Evolutionary conservation across 2,797 vertebrate species (phyloP).

Genomic region (Setipinna tenuifilis): DNA sequence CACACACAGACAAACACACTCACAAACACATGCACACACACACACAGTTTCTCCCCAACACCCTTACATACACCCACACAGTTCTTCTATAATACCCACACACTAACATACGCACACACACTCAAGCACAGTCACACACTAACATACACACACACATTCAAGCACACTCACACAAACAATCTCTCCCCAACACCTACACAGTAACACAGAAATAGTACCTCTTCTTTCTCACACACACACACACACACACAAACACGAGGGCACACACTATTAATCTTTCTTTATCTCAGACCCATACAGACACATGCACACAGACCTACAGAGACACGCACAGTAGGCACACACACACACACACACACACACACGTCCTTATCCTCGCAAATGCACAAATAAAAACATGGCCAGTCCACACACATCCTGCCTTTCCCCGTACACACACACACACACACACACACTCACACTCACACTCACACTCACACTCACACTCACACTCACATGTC

Average conservation of each 20-base stretch:
- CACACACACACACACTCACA: neutral
- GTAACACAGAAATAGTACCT: neutral
- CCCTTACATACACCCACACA: neutral
- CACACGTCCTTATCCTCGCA: neutral
- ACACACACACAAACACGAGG: too few species aligned
- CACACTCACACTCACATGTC: neutral
- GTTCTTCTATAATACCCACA: neutral
- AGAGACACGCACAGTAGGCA: neutral
- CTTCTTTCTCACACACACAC: too few species aligned
- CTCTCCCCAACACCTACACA: neutral
- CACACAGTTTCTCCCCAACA: neutral
- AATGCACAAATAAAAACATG: too few species aligned
- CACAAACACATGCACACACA: neutral
- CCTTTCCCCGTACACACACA: neutral
- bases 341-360: neutral
- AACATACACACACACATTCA: neutral
- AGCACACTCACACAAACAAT: neutral
- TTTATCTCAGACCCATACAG: too few species aligned
- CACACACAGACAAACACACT: neutral
- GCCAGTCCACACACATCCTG: too few species aligned
- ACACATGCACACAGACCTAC: too few species aligned
- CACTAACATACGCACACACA: neutral
- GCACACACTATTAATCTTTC: too few species aligned
- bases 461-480: neutral
- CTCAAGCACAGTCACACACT: neutral